Conservation (phyloP, 2,888 invertebrate species). For the Poecilus cupreus region DNA sequence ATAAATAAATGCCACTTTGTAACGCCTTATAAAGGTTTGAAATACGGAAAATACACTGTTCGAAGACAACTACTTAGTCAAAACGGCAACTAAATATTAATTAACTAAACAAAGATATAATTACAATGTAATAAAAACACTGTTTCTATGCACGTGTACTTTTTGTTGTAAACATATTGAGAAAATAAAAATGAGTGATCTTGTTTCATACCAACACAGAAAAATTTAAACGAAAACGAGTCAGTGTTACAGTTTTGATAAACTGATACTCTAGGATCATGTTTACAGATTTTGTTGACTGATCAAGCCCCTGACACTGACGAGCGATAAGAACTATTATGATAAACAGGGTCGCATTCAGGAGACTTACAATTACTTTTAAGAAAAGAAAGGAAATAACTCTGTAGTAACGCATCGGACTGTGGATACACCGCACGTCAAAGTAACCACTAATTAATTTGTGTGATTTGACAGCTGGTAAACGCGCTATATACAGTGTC, state of each 20-base stretch:
- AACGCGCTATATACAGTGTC: too few relatives aligned
- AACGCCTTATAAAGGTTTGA: too few relatives aligned
- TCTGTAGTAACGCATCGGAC: too few relatives aligned
- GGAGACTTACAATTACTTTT: not conserved
- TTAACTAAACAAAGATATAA: not conserved
- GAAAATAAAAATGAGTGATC: not conserved
- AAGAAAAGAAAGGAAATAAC: not conserved
- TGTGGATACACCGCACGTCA: too few relatives aligned
- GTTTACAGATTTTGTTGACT: conserved; percentile 13
- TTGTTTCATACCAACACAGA: not conserved
- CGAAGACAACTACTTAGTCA: too few relatives aligned
- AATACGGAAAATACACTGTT: too few relatives aligned
- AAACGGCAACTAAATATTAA: not conserved
- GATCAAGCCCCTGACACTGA: conserved; percentile 23
- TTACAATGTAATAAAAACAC: not conserved
- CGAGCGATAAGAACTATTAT: not conserved
- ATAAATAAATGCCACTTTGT: too few relatives aligned
- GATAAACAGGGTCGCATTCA: not conserved
- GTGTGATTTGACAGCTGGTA: too few relatives aligned
- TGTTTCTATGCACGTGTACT: not conserved
- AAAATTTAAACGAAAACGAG: not conserved
- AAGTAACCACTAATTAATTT: too few relatives aligned
- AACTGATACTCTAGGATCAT: not conserved
- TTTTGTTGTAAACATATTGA: not conserved
- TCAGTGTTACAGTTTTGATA: not conserved